Percentiles rank a stretch among this genome's conserved stretches.
These are phyloP conservation scores for Vombatus ursinus DNA, from an alignment of 2,113 vertebrate genomes.

Conservation along the genomic window DNA sequence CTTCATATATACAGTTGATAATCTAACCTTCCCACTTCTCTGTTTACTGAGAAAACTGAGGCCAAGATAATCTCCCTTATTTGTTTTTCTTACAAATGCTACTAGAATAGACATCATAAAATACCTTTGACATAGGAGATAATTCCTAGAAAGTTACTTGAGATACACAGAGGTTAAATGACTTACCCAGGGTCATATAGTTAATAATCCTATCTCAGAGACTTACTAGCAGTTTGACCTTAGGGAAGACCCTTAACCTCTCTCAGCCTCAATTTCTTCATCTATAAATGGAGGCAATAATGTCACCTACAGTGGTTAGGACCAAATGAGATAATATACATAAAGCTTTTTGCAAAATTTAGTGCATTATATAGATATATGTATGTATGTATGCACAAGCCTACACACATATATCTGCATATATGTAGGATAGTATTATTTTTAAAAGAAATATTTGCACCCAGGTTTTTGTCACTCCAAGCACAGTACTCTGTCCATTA, in stretches of 20 bases:
- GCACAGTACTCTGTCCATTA: not conserved
- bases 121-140: not conserved
- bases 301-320: not conserved
- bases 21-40: not conserved
- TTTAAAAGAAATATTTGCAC: not conserved
- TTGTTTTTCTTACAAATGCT: not conserved
- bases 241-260: not conserved
- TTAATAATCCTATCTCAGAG: not conserved
- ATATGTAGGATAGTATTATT: not conserved
- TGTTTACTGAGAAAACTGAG: not conserved
- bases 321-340: not conserved
- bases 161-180: not conserved
- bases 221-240: not conserved
- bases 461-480: not conserved
- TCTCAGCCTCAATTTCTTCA: not conserved
- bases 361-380: not conserved
- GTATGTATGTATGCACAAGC: too few species aligned
- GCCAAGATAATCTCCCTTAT: not conserved
- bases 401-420: not conserved
- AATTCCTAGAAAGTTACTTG: not conserved
- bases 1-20: not conserved
- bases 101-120: not conserved
- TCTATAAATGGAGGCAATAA: not conserved
- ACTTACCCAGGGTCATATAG: not conserved
- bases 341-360: not conserved